phyloP scores from a whole-genome alignment of 2,888 invertebrate genomes.

The Apantesis nais region DNA sequence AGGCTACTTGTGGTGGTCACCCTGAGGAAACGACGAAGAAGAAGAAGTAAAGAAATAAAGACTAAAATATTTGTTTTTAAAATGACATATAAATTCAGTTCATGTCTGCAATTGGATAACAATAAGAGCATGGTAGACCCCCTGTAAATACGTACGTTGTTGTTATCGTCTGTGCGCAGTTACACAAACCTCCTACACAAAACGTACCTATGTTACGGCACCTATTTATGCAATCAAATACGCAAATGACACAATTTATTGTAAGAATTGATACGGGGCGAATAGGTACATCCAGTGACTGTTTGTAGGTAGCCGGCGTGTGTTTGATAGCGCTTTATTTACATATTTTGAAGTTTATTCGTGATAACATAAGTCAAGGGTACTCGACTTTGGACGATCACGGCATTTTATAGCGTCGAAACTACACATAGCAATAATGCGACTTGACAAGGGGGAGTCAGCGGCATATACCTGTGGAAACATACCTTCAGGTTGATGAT shows the following conservation, averaged over 20 bases:
- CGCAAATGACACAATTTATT: neutral
- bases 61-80: no score
- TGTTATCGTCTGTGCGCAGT: no score
- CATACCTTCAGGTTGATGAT: no score
- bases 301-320: neutral
- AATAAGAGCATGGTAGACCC: no score
- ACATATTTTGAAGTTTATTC: neutral
- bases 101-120: no score
- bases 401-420: neutral
- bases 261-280: neutral
- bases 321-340: slow-evolving; percentile 3
- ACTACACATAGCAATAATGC: neutral
- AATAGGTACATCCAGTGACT: neutral
- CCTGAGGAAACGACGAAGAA: no score
- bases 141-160: no score
- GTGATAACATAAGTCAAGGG: neutral
- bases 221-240: neutral
- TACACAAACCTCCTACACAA: no score
- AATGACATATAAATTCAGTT: no score
- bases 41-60: no score
- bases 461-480: neutral
- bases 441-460: neutral
- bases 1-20: no score
- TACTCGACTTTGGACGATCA: neutral
- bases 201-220: no score